Conservation (phyloP, 2,113 vertebrate genomes). For the Stercorarius parasiticus region DNA sequence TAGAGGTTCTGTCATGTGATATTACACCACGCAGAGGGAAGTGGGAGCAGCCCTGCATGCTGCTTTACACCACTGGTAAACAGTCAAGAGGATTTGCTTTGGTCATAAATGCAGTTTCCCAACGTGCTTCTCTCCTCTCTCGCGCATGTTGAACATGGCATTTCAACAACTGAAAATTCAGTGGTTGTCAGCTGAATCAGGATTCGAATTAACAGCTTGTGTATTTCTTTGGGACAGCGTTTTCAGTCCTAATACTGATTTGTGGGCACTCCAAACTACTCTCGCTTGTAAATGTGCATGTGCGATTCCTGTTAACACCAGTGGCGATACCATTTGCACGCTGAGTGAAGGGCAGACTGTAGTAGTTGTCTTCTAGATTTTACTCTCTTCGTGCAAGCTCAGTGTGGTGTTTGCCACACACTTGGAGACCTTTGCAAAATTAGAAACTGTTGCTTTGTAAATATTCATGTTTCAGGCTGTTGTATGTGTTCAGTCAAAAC, state of each 20-base stretch:
- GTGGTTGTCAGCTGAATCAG: background rate
- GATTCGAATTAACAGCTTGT: background rate
- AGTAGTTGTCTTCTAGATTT: background rate
- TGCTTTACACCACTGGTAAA: conserved; percentile 7
- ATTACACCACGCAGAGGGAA: background rate
- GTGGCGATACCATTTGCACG: rapidly evolving
- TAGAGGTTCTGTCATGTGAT: conserved; percentile 56
- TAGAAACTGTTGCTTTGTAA: background rate
- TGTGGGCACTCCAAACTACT: background rate
- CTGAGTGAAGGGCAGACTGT: background rate
- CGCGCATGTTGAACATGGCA: background rate
- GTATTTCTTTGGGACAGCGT: background rate
- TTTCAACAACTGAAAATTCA: background rate
- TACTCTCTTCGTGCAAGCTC: background rate
- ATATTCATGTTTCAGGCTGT: background rate
- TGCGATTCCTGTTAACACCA: background rate
- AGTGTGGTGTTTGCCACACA: background rate
- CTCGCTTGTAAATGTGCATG: background rate
- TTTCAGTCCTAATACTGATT: background rate
- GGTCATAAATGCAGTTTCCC: conserved; percentile 14
- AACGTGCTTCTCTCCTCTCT: background rate
- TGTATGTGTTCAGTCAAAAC: background rate
- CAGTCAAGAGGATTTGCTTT: conserved; percentile 19
- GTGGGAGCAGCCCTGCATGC: background rate
- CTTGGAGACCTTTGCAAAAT: background rate